These are phyloP conservation scores for Platerodrilus igneus DNA, from an alignment of 2,888 invertebrate species.

Conservation along the genomic window DNA sequence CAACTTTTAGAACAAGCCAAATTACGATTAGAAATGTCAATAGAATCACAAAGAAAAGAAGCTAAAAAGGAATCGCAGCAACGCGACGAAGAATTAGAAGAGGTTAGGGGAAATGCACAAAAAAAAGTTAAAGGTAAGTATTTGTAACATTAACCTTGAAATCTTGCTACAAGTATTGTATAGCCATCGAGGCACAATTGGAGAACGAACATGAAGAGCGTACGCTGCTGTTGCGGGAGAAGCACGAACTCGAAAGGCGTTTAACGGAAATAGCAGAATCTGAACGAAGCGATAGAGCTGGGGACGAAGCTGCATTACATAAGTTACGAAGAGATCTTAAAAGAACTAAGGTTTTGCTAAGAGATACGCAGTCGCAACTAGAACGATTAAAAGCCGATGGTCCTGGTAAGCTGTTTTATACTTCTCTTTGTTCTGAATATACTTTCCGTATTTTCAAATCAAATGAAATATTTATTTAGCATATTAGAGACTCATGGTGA, in stretches of 20 bases:
- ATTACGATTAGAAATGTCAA: constrained; percentile 85
- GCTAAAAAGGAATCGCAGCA: constrained; percentile 84
- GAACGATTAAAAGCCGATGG: constrained; percentile 84
- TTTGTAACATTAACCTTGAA: not conserved
- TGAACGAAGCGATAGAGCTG: constrained; percentile 66
- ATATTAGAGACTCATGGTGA: not conserved
- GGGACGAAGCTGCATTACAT: constrained; percentile 67
- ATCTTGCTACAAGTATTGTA: constrained; percentile 32
- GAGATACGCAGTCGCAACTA: constrained; percentile 88
- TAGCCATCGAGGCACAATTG: constrained; percentile 82
- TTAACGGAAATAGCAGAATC: constrained; percentile 74
- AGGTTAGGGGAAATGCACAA: constrained; percentile 80
- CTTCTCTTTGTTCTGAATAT: not conserved
- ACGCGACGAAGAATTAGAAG: constrained; percentile 90
- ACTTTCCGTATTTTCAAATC: no score
- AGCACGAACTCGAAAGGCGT: constrained; percentile 86
- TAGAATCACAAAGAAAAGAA: constrained; percentile 89
- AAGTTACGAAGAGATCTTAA: constrained; percentile 82
- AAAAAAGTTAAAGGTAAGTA: constrained; percentile 80
- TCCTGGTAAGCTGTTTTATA: constrained; percentile 51
- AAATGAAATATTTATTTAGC: not conserved
- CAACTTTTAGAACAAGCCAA: constrained; percentile 89
- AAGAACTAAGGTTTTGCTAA: constrained; percentile 81
- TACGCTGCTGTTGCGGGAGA: constrained; percentile 77
- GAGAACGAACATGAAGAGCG: constrained; percentile 93